A percentile compares a stretch with the other conserved stretches of the same genome.
Conservation (phyloP, 2,113 vertebrate genomes). For the Sapajus apella region DNA sequence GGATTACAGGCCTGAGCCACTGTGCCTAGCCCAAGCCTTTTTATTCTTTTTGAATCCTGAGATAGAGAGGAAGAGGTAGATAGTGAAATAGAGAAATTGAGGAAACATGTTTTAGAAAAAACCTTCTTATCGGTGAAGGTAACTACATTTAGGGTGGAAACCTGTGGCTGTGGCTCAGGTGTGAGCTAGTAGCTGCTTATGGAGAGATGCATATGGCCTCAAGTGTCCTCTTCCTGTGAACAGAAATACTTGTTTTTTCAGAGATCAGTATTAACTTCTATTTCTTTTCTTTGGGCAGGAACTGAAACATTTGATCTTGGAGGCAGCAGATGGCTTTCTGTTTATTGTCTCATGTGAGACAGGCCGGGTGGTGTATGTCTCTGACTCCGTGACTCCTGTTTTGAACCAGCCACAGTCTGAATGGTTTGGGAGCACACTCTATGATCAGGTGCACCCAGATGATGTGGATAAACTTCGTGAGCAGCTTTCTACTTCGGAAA, state of each 20-base stretch:
- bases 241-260: constrained; percentile 21
- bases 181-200: neutral
- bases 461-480: constrained; percentile 96
- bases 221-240: neutral
- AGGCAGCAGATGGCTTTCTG: constrained; percentile 97
- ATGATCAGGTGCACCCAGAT: constrained; percentile 97
- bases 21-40: neutral
- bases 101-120: neutral
- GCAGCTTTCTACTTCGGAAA: constrained; percentile 96
- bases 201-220: neutral
- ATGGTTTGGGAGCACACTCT: constrained; percentile 96
- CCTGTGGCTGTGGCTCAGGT: neutral
- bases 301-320: constrained; percentile 96
- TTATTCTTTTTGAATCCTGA: constrained; percentile 15
- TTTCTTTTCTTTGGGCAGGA: constrained; percentile 85
- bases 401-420: constrained; percentile 95
- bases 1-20: too few species aligned
- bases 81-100: neutral
- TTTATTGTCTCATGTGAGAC: constrained; percentile 98
- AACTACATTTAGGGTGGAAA: neutral
- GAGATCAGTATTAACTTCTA: constrained; percentile 50
- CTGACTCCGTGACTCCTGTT: constrained; percentile 95
- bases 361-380: constrained; percentile 94
- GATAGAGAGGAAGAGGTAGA: neutral
- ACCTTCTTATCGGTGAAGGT: neutral